Evolutionary conservation across 2,113 vertebrate species (phyloP), one percentile per base, ranked within the genome.

Genomic region (Menura novaehollandiae): DNA sequence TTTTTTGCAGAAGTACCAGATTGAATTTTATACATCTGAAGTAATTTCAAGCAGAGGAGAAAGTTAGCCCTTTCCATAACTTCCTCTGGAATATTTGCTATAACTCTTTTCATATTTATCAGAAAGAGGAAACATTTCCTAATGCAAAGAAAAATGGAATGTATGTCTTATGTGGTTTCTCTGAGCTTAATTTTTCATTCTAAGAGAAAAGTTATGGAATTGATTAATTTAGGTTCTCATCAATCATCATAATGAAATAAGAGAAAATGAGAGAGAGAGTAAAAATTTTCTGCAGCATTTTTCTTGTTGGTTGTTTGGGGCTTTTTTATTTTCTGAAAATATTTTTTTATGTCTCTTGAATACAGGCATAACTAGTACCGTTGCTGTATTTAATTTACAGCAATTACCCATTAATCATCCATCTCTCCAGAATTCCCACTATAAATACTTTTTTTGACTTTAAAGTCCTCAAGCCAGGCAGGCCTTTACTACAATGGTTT

Each of bases 1-100:
- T 97, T 97, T 95, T 93, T 95, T 97, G 83, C 71, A 96, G 59
- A 93, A 66, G n/a, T 68, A 91, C 30, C n/a, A 97, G 96, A 97
- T 58, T 85, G 53, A 95, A 96, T 97, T 58, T 97, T 90, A n/a
- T 24, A 95, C n/a, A 75, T 95, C 82, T 95, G 62, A 98, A 97
- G 78, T 94, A 0, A 91, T 93, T 96, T 90, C 63, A 92, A 69
- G 47, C 21, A 91, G 63, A 91, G 69, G 85, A 79, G 76, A 97
- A 94, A 88, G 13, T 24, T 81, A 86, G 8, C 20, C 41, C 7
- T 89, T 84, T 85, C 80, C 37, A 11, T 73, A 95, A 87, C 46
- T 90, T 97, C 74, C 39, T 89, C 41, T 60, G 26, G 27, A 85
- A 83, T 33, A 89, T 85, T 92, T 94, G 14, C 13, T 75, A 4